Evolutionary conservation across 2,797 vertebrate genomes (phyloP).

Genomic region (Gymnothorax reevesii): DNA sequence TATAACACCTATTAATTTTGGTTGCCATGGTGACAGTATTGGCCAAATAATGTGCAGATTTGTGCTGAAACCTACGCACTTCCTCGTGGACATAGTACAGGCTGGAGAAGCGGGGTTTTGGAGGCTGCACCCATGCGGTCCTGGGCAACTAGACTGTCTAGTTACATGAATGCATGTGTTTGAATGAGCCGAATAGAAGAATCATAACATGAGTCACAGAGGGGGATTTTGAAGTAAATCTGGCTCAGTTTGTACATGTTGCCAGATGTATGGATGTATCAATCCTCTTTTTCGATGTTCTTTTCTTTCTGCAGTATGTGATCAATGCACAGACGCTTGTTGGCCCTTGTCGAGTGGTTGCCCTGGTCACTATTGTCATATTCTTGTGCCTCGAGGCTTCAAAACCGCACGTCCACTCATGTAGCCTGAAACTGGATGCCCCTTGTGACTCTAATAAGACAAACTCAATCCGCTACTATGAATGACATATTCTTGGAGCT

Average conservation of each 20-base stretch:
- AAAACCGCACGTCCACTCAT: not conserved
- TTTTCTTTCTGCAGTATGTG: not conserved
- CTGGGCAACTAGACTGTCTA: not conserved
- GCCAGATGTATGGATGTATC: not conserved
- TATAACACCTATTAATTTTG: too few species aligned
- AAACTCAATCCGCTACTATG: not conserved
- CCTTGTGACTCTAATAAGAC: not conserved
- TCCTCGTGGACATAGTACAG: too few species aligned
- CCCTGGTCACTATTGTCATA: not conserved
- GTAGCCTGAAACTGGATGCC: not conserved
- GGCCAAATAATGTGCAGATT: too few species aligned
- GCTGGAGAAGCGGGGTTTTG: too few species aligned
- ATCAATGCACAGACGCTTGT: not conserved
- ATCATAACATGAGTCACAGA: too few species aligned
- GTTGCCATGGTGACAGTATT: too few species aligned
- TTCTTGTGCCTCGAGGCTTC: constrained; percentile 6
- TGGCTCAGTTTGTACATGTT: not conserved
- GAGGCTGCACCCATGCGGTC: too few species aligned
- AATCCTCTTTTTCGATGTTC: not conserved
- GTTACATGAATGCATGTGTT: not conserved
- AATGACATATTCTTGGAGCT: not conserved
- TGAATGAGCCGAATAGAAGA: too few species aligned
- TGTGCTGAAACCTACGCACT: too few species aligned
- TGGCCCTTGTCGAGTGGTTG: not conserved
- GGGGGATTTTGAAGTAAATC: not conserved